phyloP scores from a whole-genome alignment of 2,797 vertebrate genomes.

The Lepus oiostolus region DNA sequence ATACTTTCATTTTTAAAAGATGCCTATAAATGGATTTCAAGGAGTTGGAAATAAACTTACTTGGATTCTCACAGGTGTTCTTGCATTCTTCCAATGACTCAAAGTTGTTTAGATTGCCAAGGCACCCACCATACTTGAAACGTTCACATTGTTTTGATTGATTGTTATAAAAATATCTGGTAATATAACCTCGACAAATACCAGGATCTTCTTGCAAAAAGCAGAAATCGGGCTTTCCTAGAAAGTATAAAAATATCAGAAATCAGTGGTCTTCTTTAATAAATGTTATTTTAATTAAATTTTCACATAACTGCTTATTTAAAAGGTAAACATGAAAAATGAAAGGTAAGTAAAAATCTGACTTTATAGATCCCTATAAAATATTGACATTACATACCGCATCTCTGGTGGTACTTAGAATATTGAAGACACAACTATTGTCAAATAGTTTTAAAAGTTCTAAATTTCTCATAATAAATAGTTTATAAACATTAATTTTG shows the following conservation, averaged over 20 bases:
- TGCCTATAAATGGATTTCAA: neutral
- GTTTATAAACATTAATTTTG: neutral
- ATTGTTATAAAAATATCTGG: slow-evolving; percentile 93
- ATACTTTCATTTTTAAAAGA: neutral
- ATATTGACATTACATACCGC: neutral
- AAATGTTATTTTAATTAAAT: slow-evolving; percentile 31
- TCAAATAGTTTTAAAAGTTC: neutral
- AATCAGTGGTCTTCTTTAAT: slow-evolving; percentile 7
- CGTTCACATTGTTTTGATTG: slow-evolving; percentile 88
- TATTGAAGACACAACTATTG: neutral
- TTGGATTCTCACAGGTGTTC: slow-evolving; percentile 88
- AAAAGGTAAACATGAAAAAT: neutral
- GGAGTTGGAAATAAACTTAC: slow-evolving; percentile 85
- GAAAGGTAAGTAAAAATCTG: neutral
- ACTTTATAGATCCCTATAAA: neutral
- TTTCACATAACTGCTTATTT: neutral
- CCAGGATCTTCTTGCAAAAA: slow-evolving; percentile 92
- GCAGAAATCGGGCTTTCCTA: slow-evolving; percentile 91
- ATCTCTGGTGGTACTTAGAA: neutral
- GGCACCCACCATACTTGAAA: slow-evolving; percentile 95
- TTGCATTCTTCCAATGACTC: slow-evolving; percentile 90
- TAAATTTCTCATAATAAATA: neutral
- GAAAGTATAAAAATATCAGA: slow-evolving; percentile 22
- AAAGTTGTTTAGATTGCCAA: slow-evolving; percentile 97
- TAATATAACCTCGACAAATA: slow-evolving; percentile 92